These are phyloP conservation scores for Apteryx mantelli DNA, from an alignment of 2,113 vertebrate genomes.

Conservation along the genomic window DNA sequence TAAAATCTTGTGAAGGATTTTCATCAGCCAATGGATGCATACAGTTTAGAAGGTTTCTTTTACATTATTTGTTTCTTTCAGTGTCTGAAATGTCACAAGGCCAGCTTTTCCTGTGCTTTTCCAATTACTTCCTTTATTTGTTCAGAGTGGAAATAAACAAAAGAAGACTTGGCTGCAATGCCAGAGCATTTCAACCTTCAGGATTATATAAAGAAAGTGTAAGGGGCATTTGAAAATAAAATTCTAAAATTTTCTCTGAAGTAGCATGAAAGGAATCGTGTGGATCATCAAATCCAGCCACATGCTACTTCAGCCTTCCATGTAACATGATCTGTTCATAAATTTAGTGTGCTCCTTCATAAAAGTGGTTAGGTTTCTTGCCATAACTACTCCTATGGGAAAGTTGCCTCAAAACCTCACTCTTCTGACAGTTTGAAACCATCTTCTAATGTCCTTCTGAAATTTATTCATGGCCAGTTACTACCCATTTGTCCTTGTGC, in stretches of 20 bases:
- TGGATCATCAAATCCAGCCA: background rate
- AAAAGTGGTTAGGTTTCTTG: conserved; percentile 5
- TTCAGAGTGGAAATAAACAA: background rate
- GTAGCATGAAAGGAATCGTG: background rate
- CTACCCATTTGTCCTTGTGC: conserved; percentile 7
- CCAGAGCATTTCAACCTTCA: background rate
- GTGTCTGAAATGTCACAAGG: background rate
- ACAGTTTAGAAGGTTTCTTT: background rate
- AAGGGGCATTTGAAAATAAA: background rate
- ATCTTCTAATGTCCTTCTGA: background rate
- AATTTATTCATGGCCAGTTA: conserved; percentile 9
- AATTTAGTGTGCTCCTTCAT: conserved; percentile 17
- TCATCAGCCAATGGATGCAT: background rate
- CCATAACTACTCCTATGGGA: conserved; percentile 29
- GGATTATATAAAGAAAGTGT: background rate
- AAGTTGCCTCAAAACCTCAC: conserved; percentile 1
- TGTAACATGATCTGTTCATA: background rate
- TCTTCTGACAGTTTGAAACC: conserved; percentile 23
- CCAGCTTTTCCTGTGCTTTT: background rate
- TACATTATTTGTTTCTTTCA: background rate
- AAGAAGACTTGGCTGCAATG: background rate
- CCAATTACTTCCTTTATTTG: background rate
- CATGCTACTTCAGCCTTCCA: background rate
- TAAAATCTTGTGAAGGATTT: background rate
- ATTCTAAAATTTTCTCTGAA: background rate